These are phyloP conservation scores for Odocoileus virginianus DNA, from an alignment of 2,113 vertebrate species.

Conservation along the genomic window DNA sequence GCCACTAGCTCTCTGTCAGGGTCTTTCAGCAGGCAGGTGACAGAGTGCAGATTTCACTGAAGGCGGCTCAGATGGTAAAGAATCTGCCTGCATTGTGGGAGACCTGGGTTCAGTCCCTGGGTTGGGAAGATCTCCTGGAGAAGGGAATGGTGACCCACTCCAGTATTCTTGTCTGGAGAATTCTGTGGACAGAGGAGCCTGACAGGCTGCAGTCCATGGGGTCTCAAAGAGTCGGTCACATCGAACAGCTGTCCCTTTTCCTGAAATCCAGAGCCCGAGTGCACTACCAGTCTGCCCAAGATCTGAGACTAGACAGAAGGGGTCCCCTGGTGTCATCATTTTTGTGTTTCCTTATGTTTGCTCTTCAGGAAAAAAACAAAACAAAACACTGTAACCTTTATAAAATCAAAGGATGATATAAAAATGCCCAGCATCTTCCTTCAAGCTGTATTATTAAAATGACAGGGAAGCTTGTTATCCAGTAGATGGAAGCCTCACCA, in stretches of 20 bases:
- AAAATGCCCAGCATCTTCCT: not conserved
- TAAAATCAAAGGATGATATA: not conserved
- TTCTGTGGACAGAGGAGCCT: not conserved
- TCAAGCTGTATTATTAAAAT: conserved; percentile 9
- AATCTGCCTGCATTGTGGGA: not conserved
- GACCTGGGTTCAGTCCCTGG: not conserved
- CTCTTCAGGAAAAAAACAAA: not conserved
- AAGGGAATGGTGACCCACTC: not conserved
- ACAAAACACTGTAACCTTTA: not conserved
- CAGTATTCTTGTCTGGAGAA: not conserved
- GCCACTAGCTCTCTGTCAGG: not conserved
- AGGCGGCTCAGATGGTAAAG: not conserved
- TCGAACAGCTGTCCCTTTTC: not conserved
- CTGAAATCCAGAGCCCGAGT: not conserved
- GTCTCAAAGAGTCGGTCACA: not conserved
- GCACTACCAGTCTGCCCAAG: not conserved
- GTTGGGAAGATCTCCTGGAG: not conserved
- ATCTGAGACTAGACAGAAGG: not conserved
- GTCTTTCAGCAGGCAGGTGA: not conserved
- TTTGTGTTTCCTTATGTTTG: not conserved
- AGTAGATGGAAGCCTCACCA: not conserved
- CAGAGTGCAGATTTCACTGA: not conserved
- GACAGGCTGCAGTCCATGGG: not conserved
- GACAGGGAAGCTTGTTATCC: not conserved
- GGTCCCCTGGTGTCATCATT: not conserved